Evolutionary conservation across 2,797 vertebrate genomes (phyloP).

Genomic region (Acrossocheilus fasciatus): DNA sequence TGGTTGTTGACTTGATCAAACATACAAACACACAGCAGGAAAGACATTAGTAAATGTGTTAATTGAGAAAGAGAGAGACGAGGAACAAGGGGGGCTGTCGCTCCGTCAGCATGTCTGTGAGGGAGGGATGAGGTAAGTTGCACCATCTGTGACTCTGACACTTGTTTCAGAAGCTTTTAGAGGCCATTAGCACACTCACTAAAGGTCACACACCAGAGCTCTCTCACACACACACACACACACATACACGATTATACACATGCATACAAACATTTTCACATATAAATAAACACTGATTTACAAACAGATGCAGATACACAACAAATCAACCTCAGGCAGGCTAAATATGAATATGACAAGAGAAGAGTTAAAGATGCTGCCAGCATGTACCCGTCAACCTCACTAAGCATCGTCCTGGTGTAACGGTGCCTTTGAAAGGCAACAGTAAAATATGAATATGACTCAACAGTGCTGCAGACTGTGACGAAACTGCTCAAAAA

Average conservation of each 20-base stretch:
- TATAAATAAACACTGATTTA: constrained; percentile 4
- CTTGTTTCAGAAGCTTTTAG: constrained; percentile 60
- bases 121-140: constrained; percentile 65
- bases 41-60: constrained; percentile 51
- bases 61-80: constrained; percentile 50
- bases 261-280: constrained; percentile 19
- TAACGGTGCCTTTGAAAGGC: constrained; percentile 2
- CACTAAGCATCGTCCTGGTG: constrained; percentile 15
- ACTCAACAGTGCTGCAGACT: constrained; percentile 11
- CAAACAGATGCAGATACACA: not conserved
- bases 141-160: constrained; percentile 65
- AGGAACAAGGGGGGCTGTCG: constrained; percentile 60
- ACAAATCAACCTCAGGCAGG: not conserved
- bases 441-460: not conserved
- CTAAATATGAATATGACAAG: constrained; percentile 10
- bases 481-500: not conserved
- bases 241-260: constrained; percentile 16
- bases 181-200: constrained; percentile 64
- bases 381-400: constrained; percentile 25
- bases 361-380: not conserved
- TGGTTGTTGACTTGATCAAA: constrained; percentile 37
- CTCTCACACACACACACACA: constrained; percentile 18
- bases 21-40: constrained; percentile 53
- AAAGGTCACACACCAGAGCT: constrained; percentile 48
- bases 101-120: constrained; percentile 59